Conservation (phyloP, 2,888 invertebrate species). For the Acronicta leporina region DNA sequence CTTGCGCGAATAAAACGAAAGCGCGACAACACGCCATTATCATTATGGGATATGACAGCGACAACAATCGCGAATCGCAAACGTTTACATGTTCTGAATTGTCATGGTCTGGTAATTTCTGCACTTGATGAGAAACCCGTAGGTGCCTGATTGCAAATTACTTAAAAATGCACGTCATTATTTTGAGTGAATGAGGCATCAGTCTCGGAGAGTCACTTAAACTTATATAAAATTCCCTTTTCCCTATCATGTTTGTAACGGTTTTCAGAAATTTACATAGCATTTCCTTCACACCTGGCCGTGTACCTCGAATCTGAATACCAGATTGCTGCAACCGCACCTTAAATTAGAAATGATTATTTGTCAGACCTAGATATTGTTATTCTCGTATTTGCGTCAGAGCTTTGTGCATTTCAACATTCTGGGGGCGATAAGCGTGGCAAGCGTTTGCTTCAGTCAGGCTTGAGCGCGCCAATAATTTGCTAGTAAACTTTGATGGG, state of each 20-base stretch:
- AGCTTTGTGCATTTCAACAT: slow-evolving; percentile 46
- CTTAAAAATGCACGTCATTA: slow-evolving; percentile 37
- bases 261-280: slow-evolving; percentile 11
- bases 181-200: slow-evolving; percentile 24
- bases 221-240: neutral
- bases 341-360: slow-evolving; percentile 48
- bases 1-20: slow-evolving; percentile 53
- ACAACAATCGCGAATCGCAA: slow-evolving; percentile 51
- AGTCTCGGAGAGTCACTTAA: slow-evolving; percentile 10
- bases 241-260: neutral
- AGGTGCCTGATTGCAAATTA: slow-evolving; percentile 21
- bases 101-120: slow-evolving; percentile 43
- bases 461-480: slow-evolving; percentile 66
- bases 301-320: slow-evolving; percentile 31
- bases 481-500: slow-evolving; percentile 68
- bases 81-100: slow-evolving; percentile 37
- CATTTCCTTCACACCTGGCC: slow-evolving; percentile 13
- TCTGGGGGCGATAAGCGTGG: slow-evolving; percentile 39
- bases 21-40: slow-evolving; percentile 46
- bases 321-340: slow-evolving; percentile 30
- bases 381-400: slow-evolving; percentile 56
- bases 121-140: slow-evolving; percentile 30
- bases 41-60: slow-evolving; percentile 55
- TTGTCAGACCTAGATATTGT: slow-evolving; percentile 50
- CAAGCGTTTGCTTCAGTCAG: slow-evolving; percentile 54